These are phyloP conservation scores for Cacoxenus indagator DNA, from an alignment of 2,888 invertebrate species.

Conservation along the genomic window DNA sequence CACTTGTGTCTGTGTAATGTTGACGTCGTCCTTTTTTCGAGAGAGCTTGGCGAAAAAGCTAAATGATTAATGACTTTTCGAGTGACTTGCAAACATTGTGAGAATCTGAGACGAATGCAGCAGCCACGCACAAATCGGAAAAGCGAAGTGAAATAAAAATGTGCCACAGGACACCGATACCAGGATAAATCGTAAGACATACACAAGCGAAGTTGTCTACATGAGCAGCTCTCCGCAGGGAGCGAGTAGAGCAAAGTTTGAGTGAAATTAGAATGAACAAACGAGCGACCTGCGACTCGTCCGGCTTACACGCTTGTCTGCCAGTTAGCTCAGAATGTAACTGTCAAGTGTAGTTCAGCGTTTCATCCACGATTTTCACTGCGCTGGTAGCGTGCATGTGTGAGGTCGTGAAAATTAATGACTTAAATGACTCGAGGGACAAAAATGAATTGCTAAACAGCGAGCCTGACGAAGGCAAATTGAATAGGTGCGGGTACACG, in stretches of 20 bases:
- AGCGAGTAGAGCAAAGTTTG: background rate
- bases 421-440: constrained; percentile 58
- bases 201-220: background rate
- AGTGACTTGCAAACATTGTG: constrained; percentile 66
- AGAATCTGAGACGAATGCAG: constrained; percentile 49
- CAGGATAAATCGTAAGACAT: constrained; percentile 9
- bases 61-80: constrained; percentile 70
- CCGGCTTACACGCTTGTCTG: constrained; percentile 13
- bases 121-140: constrained; percentile 40
- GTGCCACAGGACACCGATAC: background rate
- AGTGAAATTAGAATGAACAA: constrained; percentile 22
- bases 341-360: background rate
- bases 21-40: background rate
- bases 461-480: background rate
- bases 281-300: constrained; percentile 17
- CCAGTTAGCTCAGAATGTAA: background rate
- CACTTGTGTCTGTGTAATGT: no score
- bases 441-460: constrained; percentile 14
- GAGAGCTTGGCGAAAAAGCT: constrained; percentile 27
- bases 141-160: background rate
- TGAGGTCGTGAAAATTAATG: constrained; percentile 66
- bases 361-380: background rate
- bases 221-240: background rate
- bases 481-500: background rate
- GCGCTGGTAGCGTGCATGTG: constrained; percentile 39